A percentile compares a stretch with the other conserved stretches of the same genome.
Conservation (phyloP, 2,797 vertebrate species). For the Enteromius paludinosus region DNA sequence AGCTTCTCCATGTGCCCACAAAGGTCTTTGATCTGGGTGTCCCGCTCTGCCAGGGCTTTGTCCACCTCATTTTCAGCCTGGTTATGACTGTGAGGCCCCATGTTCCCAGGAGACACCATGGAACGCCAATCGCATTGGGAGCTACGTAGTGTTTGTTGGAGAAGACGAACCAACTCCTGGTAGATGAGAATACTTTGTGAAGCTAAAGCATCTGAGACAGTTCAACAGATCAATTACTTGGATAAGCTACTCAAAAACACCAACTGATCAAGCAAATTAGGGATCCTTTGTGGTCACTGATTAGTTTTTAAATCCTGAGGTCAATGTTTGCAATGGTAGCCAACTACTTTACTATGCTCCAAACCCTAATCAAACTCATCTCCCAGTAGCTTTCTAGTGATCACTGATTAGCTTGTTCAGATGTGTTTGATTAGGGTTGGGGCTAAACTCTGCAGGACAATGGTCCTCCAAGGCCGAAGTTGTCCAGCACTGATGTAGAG, state of each 20-base stretch:
- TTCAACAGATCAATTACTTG: not conserved
- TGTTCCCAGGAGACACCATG: conserved; percentile 62
- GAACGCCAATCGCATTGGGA: conserved; percentile 86
- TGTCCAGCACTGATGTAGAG: not conserved
- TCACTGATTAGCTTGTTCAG: not conserved
- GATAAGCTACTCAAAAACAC: conserved; percentile 1
- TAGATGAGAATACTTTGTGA: not conserved
- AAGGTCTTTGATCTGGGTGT: conserved; percentile 86
- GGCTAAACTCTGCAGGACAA: not conserved
- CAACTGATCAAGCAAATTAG: not conserved
- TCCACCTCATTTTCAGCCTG: not conserved
- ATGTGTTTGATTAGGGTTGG: not conserved
- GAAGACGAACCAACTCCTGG: conserved; percentile 92
- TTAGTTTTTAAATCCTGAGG: conserved; percentile 22
- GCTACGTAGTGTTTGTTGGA: conserved; percentile 94
- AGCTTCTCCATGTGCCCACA: conserved; percentile 88
- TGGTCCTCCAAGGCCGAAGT: not conserved
- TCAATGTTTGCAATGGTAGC: not conserved
- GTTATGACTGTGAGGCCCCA: not conserved
- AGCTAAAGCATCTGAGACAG: not conserved
- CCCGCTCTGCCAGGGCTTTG: conserved; percentile 83
- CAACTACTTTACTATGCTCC: not conserved
- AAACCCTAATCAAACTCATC: not conserved
- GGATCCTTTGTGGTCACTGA: not conserved
- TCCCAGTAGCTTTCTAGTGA: not conserved